These are phyloP conservation scores for Tamandua tetradactyla DNA, from an alignment of 2,797 vertebrate species.

Conservation along the genomic window DNA sequence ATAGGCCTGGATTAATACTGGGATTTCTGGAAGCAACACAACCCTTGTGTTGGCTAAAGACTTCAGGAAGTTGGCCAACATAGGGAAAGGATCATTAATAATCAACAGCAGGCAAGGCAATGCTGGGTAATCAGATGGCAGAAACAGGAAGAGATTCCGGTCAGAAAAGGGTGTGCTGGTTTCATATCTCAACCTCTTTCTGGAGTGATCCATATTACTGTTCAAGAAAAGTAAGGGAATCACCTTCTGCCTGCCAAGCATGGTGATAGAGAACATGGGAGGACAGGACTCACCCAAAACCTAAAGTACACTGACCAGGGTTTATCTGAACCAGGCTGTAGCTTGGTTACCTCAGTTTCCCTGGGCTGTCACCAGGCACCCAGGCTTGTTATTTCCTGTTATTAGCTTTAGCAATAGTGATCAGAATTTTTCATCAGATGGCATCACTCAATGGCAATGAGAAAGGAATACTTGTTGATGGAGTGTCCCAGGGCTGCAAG, in stretches of 20 bases:
- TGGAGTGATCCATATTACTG: not conserved
- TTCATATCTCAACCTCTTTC: not conserved
- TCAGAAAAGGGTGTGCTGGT: not conserved
- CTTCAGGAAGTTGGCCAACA: constrained; percentile 64
- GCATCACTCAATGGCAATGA: not conserved
- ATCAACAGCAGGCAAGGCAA: not conserved
- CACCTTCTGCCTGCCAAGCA: not conserved
- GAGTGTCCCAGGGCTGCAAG: not conserved
- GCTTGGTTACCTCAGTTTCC: not conserved
- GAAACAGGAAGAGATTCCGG: not conserved
- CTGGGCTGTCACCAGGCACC: not conserved
- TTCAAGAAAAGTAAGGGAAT: not conserved
- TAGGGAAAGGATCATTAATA: constrained; percentile 51
- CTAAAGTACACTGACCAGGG: not conserved
- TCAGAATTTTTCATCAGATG: not conserved
- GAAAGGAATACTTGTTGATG: not conserved
- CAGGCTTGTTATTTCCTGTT: not conserved
- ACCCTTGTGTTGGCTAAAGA: constrained; percentile 22
- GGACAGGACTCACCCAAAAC: not conserved
- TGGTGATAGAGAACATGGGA: not conserved
- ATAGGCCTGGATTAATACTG: not conserved
- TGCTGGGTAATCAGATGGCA: not conserved
- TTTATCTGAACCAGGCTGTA: not conserved
- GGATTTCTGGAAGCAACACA: constrained; percentile 63
- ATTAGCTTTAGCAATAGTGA: not conserved